Evolutionary conservation across 2,888 invertebrate species (phyloP), one percentile per base, ranked within the genome.

Genomic region (Esperia sulphurella): DNA sequence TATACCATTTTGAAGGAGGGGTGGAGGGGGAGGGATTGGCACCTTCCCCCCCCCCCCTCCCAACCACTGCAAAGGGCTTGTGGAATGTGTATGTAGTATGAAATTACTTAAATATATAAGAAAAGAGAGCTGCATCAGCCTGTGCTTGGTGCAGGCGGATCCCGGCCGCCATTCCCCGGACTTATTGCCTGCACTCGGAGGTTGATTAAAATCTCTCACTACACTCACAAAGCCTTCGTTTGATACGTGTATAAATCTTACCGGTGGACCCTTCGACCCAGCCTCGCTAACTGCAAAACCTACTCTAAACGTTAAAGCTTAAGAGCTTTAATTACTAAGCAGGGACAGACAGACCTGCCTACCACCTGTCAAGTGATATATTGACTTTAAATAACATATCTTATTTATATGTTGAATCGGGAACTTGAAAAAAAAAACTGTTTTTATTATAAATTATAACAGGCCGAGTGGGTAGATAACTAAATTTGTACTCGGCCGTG

Each of bases 361-460:
- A 89, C 89, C 89, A 89, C 89, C 89, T 89, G 89, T 88, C 88
- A 86, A 79, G 89, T 89, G 88, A 89, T 86, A 87, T 89, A 89
- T 86, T 83, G 79, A 77, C 83, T 84, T 86, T 85, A 88, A 89
- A 88, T 88, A 90, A 89, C 89, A 89, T 89, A 88, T 90, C 90
- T 90, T 90, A 90, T 90, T 90, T 89, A 90, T 89, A 90, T 89
- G 89, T 88, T 85, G 88, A 85, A 88, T 89, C 83, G 78, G 80
- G 84, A 87, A 87, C 82, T 86, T n/a, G n/a, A n/a, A n/a, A n/a
- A 88, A 90, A 89, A 88, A 89, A 81, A 69, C 10, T 3, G 67
- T 65, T 72, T 77, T 83, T 83, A 83, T 82, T 83, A 83, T 85
- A 85, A 86, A 85, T 85, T 85, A 87, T 84, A 78, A 79, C 68